Base-by-base conservation (phyloP, 2,888 invertebrate species). In the Heteromyza rotundicornis region DNA sequence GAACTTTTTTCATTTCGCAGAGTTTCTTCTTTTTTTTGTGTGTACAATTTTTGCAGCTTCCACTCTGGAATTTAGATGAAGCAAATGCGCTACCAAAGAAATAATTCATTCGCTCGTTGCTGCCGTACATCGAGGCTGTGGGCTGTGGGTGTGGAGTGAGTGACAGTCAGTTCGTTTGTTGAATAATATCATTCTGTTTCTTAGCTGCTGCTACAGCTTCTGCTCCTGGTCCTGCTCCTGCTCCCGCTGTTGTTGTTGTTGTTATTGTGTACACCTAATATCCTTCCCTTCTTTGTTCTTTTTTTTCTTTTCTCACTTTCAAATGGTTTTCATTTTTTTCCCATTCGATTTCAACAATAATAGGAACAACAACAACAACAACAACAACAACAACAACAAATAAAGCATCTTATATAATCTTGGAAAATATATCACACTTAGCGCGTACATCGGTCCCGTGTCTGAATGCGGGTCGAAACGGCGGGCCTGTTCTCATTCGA, bases 381-480 rank as follows among this genome's bases (percentile, higher is more conserved):
- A 56, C 40, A 53, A 57, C 60, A 59, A 59, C 60, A 71, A 69
- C 67, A 69, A 69, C 67, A 76, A 74, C 73, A 77, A 75, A 75
- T 77, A 76, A 78, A 79, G 73, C 76, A 80, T 78, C 78, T 80
- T 80, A 80, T 78, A 79, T 82, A 82, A 82, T 82, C 82, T 81
- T 76, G 73, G 76, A 77, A 82, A 80, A 82, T 83, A 81, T 82
- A 82, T 82, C 83, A 82, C 82, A 83, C 82, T 83, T 83, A 83
- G 75, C 76, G 74, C 72, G 67, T 68, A 68, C 69, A 57, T 61
- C 62, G 58, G 70, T 70, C 44, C 19, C 40, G 40, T 14, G 36
- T 57, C 57, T 55, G 54, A 64, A 54, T 44, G 60, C 63, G 58
- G 53, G 60, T 17, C 59, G 47, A 36, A 57, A 60, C 68, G 54